Base-by-base conservation (phyloP, 1,140 invertebrate genomes). In the Leguminivora glycinivorella region DNA sequence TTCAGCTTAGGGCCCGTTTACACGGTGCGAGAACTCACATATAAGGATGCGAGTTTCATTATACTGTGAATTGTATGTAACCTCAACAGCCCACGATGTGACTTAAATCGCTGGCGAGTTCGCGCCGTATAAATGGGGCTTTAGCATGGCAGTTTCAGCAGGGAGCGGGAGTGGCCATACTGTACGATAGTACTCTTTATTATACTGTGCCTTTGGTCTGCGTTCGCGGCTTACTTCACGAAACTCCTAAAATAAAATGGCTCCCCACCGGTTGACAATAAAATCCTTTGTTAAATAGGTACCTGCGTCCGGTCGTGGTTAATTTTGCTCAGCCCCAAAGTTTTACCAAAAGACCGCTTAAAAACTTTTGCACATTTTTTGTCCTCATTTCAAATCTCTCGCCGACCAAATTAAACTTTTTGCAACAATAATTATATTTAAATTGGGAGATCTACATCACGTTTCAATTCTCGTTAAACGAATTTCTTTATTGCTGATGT, bases 291-390 rank as follows among this genome's bases (percentile, higher is more conserved):
- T 63, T 63, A 63, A 63, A 63, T 31, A n/a, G 25, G 14, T 63
- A 63, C 58, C 58, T 63, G 58, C 25, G 26, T 31, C 58, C 58
- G 26, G 26, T 3, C 67, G 67, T 47, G 34, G 25, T 43, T 69
- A 69, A 69, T 69, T 69, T 6, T 24, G 4, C 25, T 47, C 12
- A 6, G 24, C 68, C 47, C 12, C 25, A 26, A 56, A 52, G 26
- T 56, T 69, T 9, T 56, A 38, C 14, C 29, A 66, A 58, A 72
- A 25, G 7, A 71, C 71, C 70, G 70, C 72, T 73, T 73, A 73
- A 75, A 79, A 79, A 72, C n/a, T n/a, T 79, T 79, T 75, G 52
- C 73, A 72, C 72, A 72, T 76, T 78, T 76, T 71, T 68, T 19
- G 31, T 38, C 66, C 40, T n/a, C 70, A 43, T 63, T 17, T 25